Evolutionary conservation across 2,797 vertebrate species (phyloP), one percentile per base, ranked within the genome.

Genomic region (Tenualosa ilisha): DNA sequence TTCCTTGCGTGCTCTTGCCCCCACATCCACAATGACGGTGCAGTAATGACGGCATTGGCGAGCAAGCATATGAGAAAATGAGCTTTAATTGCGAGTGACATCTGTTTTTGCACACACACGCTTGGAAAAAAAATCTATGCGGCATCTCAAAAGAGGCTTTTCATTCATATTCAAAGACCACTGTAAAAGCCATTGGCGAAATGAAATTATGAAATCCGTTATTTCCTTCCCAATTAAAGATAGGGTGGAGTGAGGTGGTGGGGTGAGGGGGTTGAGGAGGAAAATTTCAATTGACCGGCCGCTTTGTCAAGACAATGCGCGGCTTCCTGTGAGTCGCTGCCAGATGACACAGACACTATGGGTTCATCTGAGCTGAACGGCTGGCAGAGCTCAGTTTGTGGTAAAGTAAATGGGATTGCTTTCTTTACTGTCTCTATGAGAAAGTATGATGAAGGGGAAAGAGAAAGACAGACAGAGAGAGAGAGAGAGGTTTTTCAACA

Each of bases 171-270:
- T 56, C 51, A 86, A 61, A 86, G 40, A 68, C 56, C 46, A 83
- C 82, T 86, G 82, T 63, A 79, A 43, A 40, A 31, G 51, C 84
- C 82, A 83, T 85, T 87, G 85, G 86, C 85, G 17, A 83, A 85
- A 83, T 68, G 50, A 53, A 86, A 61, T 88, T 83, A 65, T 49
- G 84, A 86, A 86, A 87, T 84, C 85, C 56, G 72, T 86, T 26
- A 84, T 88, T 88, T 86, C 83, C 87, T 83, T 81, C 81, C 72
- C 87, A 91, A 87, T 89, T 85, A 89, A 87, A 15, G 72, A 72
- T 4, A 31, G 37, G 37, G 68, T 20, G 65, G 37, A 37, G 68
- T 17, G 68, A 13, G 68, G 68, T 49, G 46, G 63, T 11, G 68
- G 26, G 37, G 68, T 6, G 68, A 15, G 31, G 2, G 68, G 17